These are phyloP conservation scores for Acrossocheilus fasciatus DNA, from an alignment of 2,797 vertebrate genomes.

Conservation along the genomic window DNA sequence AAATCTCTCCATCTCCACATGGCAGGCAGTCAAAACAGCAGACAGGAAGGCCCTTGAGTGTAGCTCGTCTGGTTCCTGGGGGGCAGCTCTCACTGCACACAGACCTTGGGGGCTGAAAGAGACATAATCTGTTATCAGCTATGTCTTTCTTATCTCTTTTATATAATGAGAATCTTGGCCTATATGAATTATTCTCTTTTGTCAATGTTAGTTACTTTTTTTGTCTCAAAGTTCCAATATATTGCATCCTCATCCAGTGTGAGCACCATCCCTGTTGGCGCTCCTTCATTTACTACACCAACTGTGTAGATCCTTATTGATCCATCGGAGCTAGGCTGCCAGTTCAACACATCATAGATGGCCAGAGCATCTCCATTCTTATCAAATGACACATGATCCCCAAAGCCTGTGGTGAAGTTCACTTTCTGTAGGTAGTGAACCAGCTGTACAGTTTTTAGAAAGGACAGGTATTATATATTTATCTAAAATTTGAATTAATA, in stretches of 20 bases:
- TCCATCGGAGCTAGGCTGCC: conserved; percentile 68
- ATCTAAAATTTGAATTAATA: neutral
- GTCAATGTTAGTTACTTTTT: neutral
- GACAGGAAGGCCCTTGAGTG: conserved; percentile 51
- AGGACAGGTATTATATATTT: conserved; percentile 50
- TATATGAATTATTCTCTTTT: neutral
- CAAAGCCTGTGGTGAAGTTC: conserved; percentile 71
- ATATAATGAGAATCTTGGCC: neutral
- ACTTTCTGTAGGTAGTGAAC: conserved; percentile 51
- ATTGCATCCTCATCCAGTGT: conserved; percentile 13
- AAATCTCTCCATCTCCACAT: conserved; percentile 44
- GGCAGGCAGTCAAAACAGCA: conserved; percentile 18
- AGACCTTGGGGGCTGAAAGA: neutral
- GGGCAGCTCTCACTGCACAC: conserved; percentile 43
- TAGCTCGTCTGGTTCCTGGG: conserved; percentile 54
- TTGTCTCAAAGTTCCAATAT: conserved; percentile 25
- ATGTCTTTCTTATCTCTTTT: neutral
- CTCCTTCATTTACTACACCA: conserved; percentile 52
- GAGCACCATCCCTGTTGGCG: neutral
- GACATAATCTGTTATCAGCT: neutral
- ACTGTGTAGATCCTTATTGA: conserved; percentile 68
- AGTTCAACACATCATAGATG: conserved; percentile 79
- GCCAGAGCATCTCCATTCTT: conserved; percentile 75
- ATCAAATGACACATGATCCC: conserved; percentile 75
- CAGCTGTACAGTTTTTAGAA: neutral